Conservation (phyloP, 2,797 vertebrate species). For the Rachycentron canadum region DNA sequence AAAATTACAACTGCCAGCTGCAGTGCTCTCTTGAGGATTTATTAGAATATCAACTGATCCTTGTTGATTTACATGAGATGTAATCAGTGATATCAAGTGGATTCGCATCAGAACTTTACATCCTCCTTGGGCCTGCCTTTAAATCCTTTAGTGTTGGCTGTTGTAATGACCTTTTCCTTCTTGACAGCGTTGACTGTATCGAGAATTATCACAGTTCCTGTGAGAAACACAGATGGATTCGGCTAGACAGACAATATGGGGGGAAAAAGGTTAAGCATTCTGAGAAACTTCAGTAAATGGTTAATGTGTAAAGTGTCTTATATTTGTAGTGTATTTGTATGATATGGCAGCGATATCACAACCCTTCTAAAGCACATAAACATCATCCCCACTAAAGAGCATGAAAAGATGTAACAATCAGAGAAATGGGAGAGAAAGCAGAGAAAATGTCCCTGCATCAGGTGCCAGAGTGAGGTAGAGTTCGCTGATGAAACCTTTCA, state of each 20-base stretch:
- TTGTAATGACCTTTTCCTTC: conserved; percentile 48
- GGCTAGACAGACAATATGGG: conserved; percentile 15
- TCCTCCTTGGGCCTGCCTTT: conserved; percentile 11
- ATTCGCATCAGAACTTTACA: conserved; percentile 40
- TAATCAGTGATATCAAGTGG: conserved; percentile 42
- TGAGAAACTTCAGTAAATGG: conserved; percentile 7
- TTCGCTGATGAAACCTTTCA: conserved; percentile 35
- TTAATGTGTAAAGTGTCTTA: conserved; percentile 19
- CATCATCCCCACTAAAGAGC: conserved; percentile 17
- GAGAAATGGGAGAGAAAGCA: conserved; percentile 2
- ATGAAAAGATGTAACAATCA: conserved; percentile 27
- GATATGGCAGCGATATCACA: conserved; percentile 29
- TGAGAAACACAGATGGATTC: conserved; percentile 21
- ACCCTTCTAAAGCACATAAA: conserved; percentile 29
- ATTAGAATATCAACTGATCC: conserved; percentile 42
- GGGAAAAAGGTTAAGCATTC: conserved; percentile 6
- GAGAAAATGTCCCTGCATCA: conserved; percentile 32
- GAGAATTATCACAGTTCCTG: conserved; percentile 20
- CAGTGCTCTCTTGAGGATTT: conserved; percentile 21
- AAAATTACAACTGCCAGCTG: conserved; percentile 14
- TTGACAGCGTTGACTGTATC: conserved; percentile 25
- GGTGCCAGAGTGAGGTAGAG: conserved; percentile 28
- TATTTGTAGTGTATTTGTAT: conserved; percentile 6
- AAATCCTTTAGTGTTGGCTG: conserved; percentile 22
- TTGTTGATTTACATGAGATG: conserved; percentile 41